phyloP scores from a whole-genome alignment of 1,140 invertebrate genomes.

The Hormaphis cornu region DNA sequence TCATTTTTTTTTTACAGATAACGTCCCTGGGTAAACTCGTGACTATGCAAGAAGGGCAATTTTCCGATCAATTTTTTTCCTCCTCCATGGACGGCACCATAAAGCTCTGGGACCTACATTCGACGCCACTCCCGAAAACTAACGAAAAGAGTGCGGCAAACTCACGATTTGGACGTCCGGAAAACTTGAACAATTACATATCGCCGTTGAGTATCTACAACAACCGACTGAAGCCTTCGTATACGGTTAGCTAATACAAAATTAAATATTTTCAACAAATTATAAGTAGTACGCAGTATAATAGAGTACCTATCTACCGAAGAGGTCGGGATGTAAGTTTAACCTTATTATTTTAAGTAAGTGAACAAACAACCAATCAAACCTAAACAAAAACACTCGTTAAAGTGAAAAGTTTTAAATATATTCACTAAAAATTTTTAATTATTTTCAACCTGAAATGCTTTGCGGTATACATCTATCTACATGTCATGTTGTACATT shows the following conservation, averaged over 20 bases:
- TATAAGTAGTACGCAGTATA: too few relatives aligned
- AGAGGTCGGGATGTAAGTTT: too few relatives aligned
- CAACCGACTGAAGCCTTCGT: neutral
- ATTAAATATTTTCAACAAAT: too few relatives aligned
- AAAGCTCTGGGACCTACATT: constrained; percentile 10
- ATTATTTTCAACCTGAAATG: too few relatives aligned
- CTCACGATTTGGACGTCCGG: neutral
- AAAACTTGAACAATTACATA: neutral
- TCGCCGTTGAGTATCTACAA: constrained; percentile 4
- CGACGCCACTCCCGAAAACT: neutral
- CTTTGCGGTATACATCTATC: too few relatives aligned
- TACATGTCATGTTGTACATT: too few relatives aligned
- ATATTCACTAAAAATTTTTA: too few relatives aligned
- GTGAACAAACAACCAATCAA: too few relatives aligned
- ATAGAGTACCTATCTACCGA: too few relatives aligned
- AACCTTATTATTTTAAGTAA: too few relatives aligned
- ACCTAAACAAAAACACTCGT: too few relatives aligned
- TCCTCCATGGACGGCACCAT: neutral
- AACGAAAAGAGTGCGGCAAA: neutral
- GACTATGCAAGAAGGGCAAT: neutral
- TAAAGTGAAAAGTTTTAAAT: too few relatives aligned
- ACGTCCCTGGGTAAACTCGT: neutral
- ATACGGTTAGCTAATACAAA: neutral
- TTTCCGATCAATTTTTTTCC: constrained; percentile 19
- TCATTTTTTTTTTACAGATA: neutral